Conservation (phyloP, 2,888 invertebrate genomes). For the Hedychridium roseum region DNA sequence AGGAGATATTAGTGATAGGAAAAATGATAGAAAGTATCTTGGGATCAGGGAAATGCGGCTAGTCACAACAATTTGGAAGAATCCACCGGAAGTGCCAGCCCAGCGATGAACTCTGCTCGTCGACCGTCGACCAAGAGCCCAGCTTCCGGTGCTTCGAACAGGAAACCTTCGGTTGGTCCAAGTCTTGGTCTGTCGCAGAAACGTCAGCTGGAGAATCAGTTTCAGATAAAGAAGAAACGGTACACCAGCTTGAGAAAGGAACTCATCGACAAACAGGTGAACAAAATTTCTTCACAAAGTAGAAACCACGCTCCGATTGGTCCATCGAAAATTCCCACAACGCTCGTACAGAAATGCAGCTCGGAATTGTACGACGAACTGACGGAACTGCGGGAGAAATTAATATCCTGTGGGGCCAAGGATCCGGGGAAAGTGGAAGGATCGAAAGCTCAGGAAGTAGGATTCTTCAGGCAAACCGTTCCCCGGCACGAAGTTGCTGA, state of each 20-base stretch:
- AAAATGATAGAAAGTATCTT: no score
- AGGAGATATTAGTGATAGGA: no score
- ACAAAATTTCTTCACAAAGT: slow-evolving; percentile 1
- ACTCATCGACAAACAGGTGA: slow-evolving; percentile 45
- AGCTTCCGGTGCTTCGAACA: not conserved
- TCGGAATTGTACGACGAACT: slow-evolving; percentile 45
- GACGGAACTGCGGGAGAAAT: slow-evolving; percentile 47
- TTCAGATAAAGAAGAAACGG: slow-evolving; percentile 40
- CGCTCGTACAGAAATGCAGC: not conserved
- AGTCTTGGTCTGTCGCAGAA: no score
- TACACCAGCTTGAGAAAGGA: slow-evolving; percentile 38
- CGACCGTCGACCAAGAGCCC: slow-evolving; percentile 13
- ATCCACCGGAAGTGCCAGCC: slow-evolving; percentile 17
- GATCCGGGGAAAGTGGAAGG: slow-evolving; percentile 53
- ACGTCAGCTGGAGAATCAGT: slow-evolving; percentile 45
- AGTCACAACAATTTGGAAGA: slow-evolving; percentile 15
- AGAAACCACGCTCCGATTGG: no score
- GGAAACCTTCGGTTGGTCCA: slow-evolving; percentile 21
- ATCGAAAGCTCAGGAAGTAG: slow-evolving; percentile 9
- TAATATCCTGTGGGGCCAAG: slow-evolving; percentile 45
- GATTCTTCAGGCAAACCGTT: not conserved
- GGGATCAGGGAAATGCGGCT: slow-evolving; percentile 18
- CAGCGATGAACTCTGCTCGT: slow-evolving; percentile 21
- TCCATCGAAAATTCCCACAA: no score
- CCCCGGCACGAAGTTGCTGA: not conserved